Base-by-base conservation (phyloP, 2,888 invertebrate genomes). In the Operophtera brumata region DNA sequence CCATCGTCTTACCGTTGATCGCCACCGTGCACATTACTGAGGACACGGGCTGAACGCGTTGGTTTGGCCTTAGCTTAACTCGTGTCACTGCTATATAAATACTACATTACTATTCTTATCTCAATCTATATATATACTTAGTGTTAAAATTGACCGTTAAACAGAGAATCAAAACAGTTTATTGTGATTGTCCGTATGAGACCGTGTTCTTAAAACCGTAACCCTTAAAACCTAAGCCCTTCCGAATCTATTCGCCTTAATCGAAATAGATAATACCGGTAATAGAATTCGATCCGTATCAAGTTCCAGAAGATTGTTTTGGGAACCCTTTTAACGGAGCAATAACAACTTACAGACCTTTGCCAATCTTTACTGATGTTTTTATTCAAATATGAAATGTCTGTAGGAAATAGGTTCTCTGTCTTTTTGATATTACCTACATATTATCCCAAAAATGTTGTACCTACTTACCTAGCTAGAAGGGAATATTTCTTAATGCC, bases 241-340 rank as follows among this genome's bases (percentile, higher is more conserved):
- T 48, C 36, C 46, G 44, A 62, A 57, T 62, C 57, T 50, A 59
- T 59, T 54, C 53, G 47, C 50, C 51, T 59, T 59, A 59, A 59
- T 62, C 62, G 62, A 57, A 53, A 57, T 53, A 62, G 59, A 62
- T 59, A 62, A 62, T 59, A 59, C 55, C 57, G 53, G 54, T 59
- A 62, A 62, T 62, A 62, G 59, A 57, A 59, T 59, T 49, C 59
- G 52, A 47, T 45, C 40, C 59, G 52, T 62, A 62, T 62, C 59
- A 54, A 57, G 53, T 62, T 57, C 53, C 57, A 35, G 54, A 37
- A 62, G 59, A 62, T 62, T 62, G 59, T 62, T 62, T 62, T 53
- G 55, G 50, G 48, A 54, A 59, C 57, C 62, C 59, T 57, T 62
- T 62, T 62, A 59, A 59, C 54, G 46, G 55, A 42, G 48, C 53